Evolutionary conservation across 1,140 invertebrate genomes (phyloP).

Genomic region (Rhizoglyphus robini): DNA sequence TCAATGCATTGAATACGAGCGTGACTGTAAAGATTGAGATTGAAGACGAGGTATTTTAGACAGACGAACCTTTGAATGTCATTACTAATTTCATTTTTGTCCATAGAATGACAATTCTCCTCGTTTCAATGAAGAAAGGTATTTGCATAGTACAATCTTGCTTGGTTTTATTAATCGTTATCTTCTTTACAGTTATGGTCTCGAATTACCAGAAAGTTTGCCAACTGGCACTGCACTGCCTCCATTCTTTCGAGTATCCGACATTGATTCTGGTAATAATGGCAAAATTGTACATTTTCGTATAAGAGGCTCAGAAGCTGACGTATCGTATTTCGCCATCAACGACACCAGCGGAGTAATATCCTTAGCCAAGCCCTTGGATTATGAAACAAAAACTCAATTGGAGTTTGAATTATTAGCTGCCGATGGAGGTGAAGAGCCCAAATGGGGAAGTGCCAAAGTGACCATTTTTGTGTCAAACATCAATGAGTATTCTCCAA

Average conservation of each 20-base stretch:
- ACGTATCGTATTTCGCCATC: slow-evolving; percentile 25
- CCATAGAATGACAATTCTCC: slow-evolving; percentile 37
- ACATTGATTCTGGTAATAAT: slow-evolving; percentile 28
- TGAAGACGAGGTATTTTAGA: slow-evolving; percentile 30
- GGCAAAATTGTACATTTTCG: slow-evolving; percentile 29
- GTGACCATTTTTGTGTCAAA: slow-evolving; percentile 36
- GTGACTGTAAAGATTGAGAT: slow-evolving; percentile 33
- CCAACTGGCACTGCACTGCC: slow-evolving; percentile 29
- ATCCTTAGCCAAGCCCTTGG: slow-evolving; percentile 25
- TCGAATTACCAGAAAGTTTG: slow-evolving; percentile 29
- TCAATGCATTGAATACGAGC: slow-evolving; percentile 30
- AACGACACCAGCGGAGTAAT: slow-evolving; percentile 28
- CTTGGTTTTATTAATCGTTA: not conserved
- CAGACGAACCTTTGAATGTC: not conserved
- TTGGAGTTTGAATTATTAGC: slow-evolving; percentile 29
- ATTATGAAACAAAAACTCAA: slow-evolving; percentile 28
- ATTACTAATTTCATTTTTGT: not conserved
- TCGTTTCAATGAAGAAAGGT: slow-evolving; percentile 32
- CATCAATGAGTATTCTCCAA: slow-evolving; percentile 43
- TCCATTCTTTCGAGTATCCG: slow-evolving; percentile 26
- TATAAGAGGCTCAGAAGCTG: slow-evolving; percentile 26
- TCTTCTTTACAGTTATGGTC: slow-evolving; percentile 24
- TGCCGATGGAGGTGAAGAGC: slow-evolving; percentile 28
- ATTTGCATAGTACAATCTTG: not conserved
- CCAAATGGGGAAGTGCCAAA: slow-evolving; percentile 29